phyloP scores from a whole-genome alignment of 2,113 vertebrate species.

The Pseudorhombus dupliciocellatus region DNA sequence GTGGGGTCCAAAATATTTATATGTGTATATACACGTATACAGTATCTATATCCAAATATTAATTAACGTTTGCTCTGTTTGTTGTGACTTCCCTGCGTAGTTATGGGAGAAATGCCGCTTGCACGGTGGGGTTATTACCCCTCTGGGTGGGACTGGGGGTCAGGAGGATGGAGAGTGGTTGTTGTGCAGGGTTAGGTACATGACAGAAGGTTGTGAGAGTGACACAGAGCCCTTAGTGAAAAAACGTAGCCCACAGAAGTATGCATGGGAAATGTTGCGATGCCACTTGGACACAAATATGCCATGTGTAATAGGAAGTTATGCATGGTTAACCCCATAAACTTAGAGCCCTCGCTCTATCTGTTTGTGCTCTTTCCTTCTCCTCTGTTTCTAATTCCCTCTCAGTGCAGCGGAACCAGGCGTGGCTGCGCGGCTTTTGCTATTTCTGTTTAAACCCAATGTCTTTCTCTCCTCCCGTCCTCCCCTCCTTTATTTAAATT shows the following conservation, averaged over 20 bases:
- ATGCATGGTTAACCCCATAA: constrained; percentile 37
- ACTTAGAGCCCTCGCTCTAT: constrained; percentile 1
- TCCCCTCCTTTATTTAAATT: constrained; percentile 41
- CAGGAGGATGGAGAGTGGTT: constrained; percentile 37
- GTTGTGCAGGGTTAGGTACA: constrained; percentile 62
- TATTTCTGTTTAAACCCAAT: constrained; percentile 13
- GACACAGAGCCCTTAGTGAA: constrained; percentile 14
- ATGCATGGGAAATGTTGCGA: constrained; percentile 50
- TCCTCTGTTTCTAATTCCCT: constrained; percentile 59
- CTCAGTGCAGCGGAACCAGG: constrained; percentile 48
- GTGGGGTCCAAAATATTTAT: constrained; percentile 9
- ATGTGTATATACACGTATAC: neutral
- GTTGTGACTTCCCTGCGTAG: constrained; percentile 49
- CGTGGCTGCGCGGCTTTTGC: constrained; percentile 23
- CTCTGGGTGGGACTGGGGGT: neutral
- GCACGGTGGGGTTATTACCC: no score
- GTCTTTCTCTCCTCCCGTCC: neutral
- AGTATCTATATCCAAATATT: constrained; percentile 36
- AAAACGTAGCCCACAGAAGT: constrained; percentile 27
- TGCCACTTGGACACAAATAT: constrained; percentile 39
- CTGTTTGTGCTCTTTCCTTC: constrained; percentile 12
- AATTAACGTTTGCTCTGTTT: constrained; percentile 72
- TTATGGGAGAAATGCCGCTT: constrained; percentile 24
- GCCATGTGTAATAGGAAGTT: constrained; percentile 21
- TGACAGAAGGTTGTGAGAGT: constrained; percentile 61